Percentiles rank a stretch among this genome's conserved stretches.
These are phyloP conservation scores for Gulo gulo DNA, from an alignment of 2,113 vertebrate genomes.

Conservation along the genomic window DNA sequence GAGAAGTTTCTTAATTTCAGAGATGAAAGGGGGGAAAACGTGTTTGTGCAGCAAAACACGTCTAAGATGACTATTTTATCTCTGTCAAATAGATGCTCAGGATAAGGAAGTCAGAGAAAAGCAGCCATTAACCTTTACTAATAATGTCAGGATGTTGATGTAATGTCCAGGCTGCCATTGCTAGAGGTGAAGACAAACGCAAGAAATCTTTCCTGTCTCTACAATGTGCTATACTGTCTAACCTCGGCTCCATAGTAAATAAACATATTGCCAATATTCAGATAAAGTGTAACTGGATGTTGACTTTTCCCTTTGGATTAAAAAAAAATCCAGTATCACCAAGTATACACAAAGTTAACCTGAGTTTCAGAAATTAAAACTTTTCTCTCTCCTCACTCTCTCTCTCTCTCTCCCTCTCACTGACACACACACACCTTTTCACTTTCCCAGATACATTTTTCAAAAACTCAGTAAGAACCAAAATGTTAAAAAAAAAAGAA, in stretches of 20 bases:
- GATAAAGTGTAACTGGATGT: not conserved
- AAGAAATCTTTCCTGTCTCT: slow-evolving; percentile 12
- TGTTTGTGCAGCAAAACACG: not conserved
- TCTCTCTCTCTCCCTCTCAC: not conserved
- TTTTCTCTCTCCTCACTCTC: not conserved
- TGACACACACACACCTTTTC: not conserved
- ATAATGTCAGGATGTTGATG: slow-evolving; percentile 22
- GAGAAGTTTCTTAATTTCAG: slow-evolving; percentile 14
- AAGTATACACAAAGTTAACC: not conserved
- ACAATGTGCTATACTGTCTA: not conserved
- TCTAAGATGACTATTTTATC: not conserved
- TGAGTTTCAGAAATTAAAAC: slow-evolving; percentile 5
- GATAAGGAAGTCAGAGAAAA: slow-evolving; percentile 48
- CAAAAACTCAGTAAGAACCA: not conserved
- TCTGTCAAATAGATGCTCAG: not conserved
- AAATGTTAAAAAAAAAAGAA: not conserved
- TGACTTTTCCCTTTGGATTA: not conserved
- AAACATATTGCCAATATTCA: not conserved
- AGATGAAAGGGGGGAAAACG: not conserved
- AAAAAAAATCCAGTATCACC: not conserved
- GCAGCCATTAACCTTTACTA: not conserved
- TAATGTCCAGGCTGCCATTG: not conserved
- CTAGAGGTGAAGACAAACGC: not conserved
- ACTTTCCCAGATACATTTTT: not conserved
- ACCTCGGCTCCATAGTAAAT: not conserved